Conservation (phyloP, 2,888 invertebrate genomes). For the Catocala fraxini region DNA sequence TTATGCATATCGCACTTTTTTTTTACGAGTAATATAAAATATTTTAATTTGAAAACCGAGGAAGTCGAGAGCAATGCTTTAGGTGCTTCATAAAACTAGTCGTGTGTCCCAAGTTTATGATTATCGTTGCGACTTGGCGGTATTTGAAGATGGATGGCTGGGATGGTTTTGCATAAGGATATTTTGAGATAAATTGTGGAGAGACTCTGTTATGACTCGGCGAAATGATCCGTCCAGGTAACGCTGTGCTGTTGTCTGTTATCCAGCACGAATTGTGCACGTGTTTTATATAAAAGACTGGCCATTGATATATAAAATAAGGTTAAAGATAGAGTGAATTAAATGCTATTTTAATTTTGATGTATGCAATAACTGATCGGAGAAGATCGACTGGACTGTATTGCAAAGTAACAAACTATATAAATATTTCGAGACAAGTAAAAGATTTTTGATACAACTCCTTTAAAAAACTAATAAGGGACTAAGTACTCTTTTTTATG, state of each 20-base stretch:
- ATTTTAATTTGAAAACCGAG: constrained; percentile 55
- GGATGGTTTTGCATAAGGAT: constrained; percentile 47
- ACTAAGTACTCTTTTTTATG: too few relatives aligned
- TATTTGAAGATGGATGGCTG: constrained; percentile 58
- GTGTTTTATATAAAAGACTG: too few relatives aligned
- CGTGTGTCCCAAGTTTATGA: constrained; percentile 67
- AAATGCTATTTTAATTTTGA: too few relatives aligned
- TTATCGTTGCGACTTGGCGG: constrained; percentile 56
- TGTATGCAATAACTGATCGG: too few relatives aligned
- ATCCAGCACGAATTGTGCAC: background rate
- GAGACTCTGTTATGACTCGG: constrained; percentile 41
- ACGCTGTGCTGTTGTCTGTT: constrained; percentile 11
- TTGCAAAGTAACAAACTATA: too few relatives aligned
- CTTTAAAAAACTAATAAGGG: too few relatives aligned
- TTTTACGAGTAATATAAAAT: constrained; percentile 53
- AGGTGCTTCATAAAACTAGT: constrained; percentile 66
- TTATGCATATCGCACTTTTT: constrained; percentile 33
- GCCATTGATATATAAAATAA: too few relatives aligned
- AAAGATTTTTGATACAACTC: too few relatives aligned
- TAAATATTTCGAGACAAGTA: too few relatives aligned
- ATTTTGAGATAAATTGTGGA: constrained; percentile 45
- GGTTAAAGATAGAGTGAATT: too few relatives aligned
- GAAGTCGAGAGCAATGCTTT: constrained; percentile 52
- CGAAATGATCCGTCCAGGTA: constrained; percentile 41
- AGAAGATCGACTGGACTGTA: too few relatives aligned